Evolutionary conservation across 2,888 invertebrate species (phyloP).

Genomic region (Mythimna vitellina): DNA sequence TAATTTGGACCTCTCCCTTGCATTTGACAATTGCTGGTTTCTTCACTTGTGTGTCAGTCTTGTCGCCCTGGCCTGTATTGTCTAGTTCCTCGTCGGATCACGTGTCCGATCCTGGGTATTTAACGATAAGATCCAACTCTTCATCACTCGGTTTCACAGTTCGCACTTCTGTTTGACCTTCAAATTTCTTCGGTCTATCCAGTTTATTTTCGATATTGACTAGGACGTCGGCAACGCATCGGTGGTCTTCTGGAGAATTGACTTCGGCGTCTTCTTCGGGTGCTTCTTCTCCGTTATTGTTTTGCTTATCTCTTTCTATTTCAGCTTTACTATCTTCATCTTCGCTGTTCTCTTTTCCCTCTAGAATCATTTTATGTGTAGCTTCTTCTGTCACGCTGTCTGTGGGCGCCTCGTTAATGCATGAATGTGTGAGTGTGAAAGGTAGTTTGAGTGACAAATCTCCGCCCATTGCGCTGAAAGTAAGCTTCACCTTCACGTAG

Average conservation of each 20-base stretch:
- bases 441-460: conserved; percentile 95
- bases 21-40: conserved; percentile 72
- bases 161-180: conserved; percentile 80
- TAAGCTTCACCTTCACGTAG: conserved; percentile 96
- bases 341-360: conserved; percentile 86
- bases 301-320: conserved; percentile 81
- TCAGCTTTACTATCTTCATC: conserved; percentile 84
- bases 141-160: conserved; percentile 82
- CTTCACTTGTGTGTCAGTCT: conserved; percentile 79
- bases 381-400: conserved; percentile 89
- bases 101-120: conserved; percentile 88
- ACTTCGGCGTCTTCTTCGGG: conserved; percentile 76
- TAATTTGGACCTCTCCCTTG: conserved; percentile 81
- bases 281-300: conserved; percentile 78
- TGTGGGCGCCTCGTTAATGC: conserved; percentile 91
- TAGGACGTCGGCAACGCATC: conserved; percentile 84
- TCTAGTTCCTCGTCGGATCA: conserved; percentile 87
- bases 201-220: conserved; percentile 87
- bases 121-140: conserved; percentile 87
- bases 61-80: conserved; percentile 74
- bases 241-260: conserved; percentile 80
- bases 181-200: conserved; percentile 83
- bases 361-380: conserved; percentile 86
- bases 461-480: conserved; percentile 95
- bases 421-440: conserved; percentile 94